Evolutionary conservation across 2,113 vertebrate genomes (phyloP).

Genomic region (Clinocottus analis): DNA sequence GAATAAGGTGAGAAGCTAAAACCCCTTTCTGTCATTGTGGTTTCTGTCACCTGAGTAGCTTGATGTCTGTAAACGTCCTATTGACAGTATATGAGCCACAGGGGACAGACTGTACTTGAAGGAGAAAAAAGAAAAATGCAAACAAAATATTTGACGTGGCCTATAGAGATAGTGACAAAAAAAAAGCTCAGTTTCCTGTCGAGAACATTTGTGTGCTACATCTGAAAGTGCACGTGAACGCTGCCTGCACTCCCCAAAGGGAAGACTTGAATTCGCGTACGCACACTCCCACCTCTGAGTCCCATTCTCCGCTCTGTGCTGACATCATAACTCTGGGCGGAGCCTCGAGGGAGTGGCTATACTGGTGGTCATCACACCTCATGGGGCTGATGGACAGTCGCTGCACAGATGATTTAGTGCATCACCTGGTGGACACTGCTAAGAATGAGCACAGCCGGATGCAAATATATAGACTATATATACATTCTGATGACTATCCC

Average conservation of each 20-base stretch:
- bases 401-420: constrained; percentile 72
- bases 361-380: constrained; percentile 54
- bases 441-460: constrained; percentile 52
- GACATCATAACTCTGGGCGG: constrained; percentile 22
- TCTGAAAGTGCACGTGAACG: constrained; percentile 60
- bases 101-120: constrained; percentile 57
- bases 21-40: neutral
- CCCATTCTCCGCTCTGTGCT: constrained; percentile 18
- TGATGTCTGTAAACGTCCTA: constrained; percentile 66
- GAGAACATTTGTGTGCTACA: constrained; percentile 65
- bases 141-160: constrained; percentile 56
- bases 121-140: constrained; percentile 17
- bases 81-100: constrained; percentile 37
- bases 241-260: constrained; percentile 41
- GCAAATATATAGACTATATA: neutral
- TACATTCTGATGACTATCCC: neutral
- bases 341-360: constrained; percentile 14
- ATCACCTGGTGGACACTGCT: constrained; percentile 79
- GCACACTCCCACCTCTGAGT: neutral
- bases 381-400: constrained; percentile 40
- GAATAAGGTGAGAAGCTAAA: too few relatives aligned
- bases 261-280: neutral
- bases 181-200: constrained; percentile 77
- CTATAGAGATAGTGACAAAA: constrained; percentile 72
- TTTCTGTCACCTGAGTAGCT: constrained; percentile 28